phyloP scores from a whole-genome alignment of 2,888 invertebrate species.

The Drosophila eohydei region DNA sequence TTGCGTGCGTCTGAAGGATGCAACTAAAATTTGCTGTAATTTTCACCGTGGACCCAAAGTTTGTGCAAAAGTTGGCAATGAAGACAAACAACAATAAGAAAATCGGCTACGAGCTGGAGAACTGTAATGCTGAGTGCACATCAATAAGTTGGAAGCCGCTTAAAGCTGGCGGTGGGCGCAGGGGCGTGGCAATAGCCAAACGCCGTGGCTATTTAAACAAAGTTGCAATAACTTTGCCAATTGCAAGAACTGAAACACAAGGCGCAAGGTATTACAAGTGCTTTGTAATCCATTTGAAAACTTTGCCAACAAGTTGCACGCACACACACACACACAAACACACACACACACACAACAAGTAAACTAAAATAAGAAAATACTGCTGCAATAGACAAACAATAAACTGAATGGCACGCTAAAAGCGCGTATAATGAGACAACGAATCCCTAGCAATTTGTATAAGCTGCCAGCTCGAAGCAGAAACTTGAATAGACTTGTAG shows the following conservation, averaged over 20 bases:
- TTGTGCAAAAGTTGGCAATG: slow-evolving; percentile 27
- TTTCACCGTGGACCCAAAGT: slow-evolving; percentile 26
- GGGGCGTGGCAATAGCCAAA: neutral
- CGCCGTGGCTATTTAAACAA: slow-evolving; percentile 57
- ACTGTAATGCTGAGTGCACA: slow-evolving; percentile 52
- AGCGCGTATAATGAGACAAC: slow-evolving; percentile 64
- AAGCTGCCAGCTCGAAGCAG: slow-evolving; percentile 31
- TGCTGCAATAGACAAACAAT: slow-evolving; percentile 72
- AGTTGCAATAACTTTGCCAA: slow-evolving; percentile 74
- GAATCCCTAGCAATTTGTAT: slow-evolving; percentile 65
- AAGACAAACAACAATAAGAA: slow-evolving; percentile 27
- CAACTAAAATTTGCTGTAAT: slow-evolving; percentile 16
- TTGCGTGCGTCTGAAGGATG: slow-evolving; percentile 36
- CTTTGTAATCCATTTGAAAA: slow-evolving; percentile 76
- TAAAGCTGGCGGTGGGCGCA: neutral
- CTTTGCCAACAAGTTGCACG: slow-evolving; percentile 33
- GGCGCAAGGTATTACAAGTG: slow-evolving; percentile 60
- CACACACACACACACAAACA: slow-evolving; percentile 8
- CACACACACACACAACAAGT: neutral
- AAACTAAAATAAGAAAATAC: slow-evolving; percentile 39
- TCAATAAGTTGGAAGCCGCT: slow-evolving; percentile 50
- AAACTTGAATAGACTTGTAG: slow-evolving; percentile 24
- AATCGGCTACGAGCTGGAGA: neutral
- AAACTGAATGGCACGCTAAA: slow-evolving; percentile 59
- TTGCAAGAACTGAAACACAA: slow-evolving; percentile 24